Base-by-base conservation (phyloP, 1,140 invertebrate species). In the Tetraneura akinire region DNA sequence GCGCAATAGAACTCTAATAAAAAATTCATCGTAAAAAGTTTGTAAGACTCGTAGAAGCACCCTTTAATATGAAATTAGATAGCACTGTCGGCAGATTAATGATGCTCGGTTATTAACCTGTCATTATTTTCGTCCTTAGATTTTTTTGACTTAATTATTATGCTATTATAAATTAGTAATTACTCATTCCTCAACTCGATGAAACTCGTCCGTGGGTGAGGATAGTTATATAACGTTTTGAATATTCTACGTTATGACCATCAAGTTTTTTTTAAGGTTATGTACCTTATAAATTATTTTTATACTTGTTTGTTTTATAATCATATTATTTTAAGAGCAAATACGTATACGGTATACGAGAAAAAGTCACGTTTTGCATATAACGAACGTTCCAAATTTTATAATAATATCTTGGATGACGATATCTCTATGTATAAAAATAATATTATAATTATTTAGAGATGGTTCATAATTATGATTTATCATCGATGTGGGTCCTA, bases 141-240 rank as follows among this genome's bases (percentile, higher is more conserved):
- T 45, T 68, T 68, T 3, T 68, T 68, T 23, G 29, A 68, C 64
- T 68, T 68, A 68, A 68, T 68, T 45, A 68, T 68, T 68, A 21
- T 45, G 64, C 32, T 45, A 45, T 68, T 45, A 68, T 10, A 37
- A 37, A 68, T 14, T 13, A 18, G 21, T 6, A 47, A 68, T 68
- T 42, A 68, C 21, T 68, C 37, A 47, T 68, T 23, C n/a, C 21
- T 47, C 1, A 21, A 4, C 10, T 47, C 21, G 64, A 45, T 42
- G 32, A 45, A 68, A 68, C 11, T 11, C n/a, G n/a, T n/a, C 4
- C 66, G 66, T 47, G 42, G 21, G 37, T n/a, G 16, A 68, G 32
- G n/a, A 37, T 37, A 37, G 32, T 8, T 37, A 37, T 37, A 37
- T 37, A 37, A 37, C 47, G 21, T 23, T 42, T 47, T 18, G 42